Base-by-base conservation (phyloP, 2,888 invertebrate genomes). In the Tribolium freemani region DNA sequence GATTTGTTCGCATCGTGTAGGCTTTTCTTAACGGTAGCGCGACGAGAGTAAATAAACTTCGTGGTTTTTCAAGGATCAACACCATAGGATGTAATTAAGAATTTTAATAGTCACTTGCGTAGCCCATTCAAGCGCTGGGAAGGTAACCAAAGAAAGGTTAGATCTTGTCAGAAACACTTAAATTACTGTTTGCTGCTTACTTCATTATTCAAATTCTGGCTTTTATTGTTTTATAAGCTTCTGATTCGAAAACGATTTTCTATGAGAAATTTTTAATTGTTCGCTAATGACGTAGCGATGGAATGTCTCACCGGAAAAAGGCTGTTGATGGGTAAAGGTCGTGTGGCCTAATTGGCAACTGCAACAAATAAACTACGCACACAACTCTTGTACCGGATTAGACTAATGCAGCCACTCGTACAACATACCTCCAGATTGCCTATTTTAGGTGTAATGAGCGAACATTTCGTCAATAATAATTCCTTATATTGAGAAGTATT, bases 21-120 rank as follows among this genome's bases (percentile, higher is more conserved):
- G 38, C 9, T 57, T 50, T 21, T 61, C 45, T 66, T 68, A 68
- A 58, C 50, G 56, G 56, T 46, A 48, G 56, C 67, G 6, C 31
- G 45, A 38, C 48, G 56, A 11, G 63, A 38, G 58, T 53, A 66
- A 57, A 64, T 64, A 31, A 56, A 54, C 50, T 71, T 46, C 45
- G 51, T 60, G 69, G 50, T 66, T 63, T 70, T 69, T 72, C 72
- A 72, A 72, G 72, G 72, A 72, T 63, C 69, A 51, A 64, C 69
- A 51, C 69, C 44, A 50, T 68, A 66, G 73, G 73, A 73, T 73
- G 73, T 70, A 73, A 73, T 73, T 73, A 73, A 73, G 69, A 60
- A 60, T 73, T 70, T 73, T 73, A 73, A 70, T 73, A 73, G 73
- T 73, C 73, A 69, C 73, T 60, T 73, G 66, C 54, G 69, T 68